These are phyloP conservation scores for Apostichopus leukothele DNA, from an alignment of 53 echinoderm and acorn worm genomes.

Conservation along the genomic window DNA sequence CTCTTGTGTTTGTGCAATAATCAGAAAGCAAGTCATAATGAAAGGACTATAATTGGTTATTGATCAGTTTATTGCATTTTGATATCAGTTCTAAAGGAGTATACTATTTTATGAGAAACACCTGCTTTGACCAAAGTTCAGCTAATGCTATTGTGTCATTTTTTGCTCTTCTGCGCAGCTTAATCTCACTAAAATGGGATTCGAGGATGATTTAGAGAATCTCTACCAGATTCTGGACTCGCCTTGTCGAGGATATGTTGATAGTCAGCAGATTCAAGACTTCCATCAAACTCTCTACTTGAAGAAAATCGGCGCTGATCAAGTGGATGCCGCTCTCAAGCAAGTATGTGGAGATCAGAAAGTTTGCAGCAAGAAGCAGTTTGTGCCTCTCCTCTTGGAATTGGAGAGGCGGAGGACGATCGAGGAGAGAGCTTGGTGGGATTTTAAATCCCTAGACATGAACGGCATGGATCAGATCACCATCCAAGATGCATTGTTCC, in stretches of 20 bases:
- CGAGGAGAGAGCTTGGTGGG: conserved; percentile 95
- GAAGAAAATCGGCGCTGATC: conserved; percentile 71
- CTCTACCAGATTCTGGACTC: conserved; percentile 84
- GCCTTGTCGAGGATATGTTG: conserved; percentile 66
- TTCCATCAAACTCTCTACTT: conserved; percentile 78
- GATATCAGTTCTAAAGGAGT: no score
- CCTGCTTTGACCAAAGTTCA: no score
- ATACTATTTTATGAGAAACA: no score
- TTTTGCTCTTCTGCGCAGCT: no score
- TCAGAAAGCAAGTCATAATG: no score
- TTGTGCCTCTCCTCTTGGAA: conserved; percentile 84
- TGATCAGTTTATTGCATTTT: no score
- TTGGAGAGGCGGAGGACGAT: conserved; percentile 78
- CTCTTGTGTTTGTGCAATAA: no score
- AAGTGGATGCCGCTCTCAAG: conserved; percentile 65
- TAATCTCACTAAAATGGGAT: conserved; percentile 51
- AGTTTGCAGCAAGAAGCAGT: conserved; percentile 67
- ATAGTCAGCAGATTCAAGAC: conserved; percentile 75
- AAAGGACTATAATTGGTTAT: no score
- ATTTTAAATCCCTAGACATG: conserved; percentile 86
- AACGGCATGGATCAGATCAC: conserved; percentile 72
- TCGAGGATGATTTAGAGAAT: conserved; percentile 77
- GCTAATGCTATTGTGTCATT: no score
- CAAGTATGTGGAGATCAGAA: conserved; percentile 47
- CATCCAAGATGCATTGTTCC: conserved; percentile 79